A percentile compares a stretch with the other conserved stretches of the same genome.
These are phyloP conservation scores for Irena cyanogastra DNA, from an alignment of 2,113 vertebrate genomes.

Conservation along the genomic window DNA sequence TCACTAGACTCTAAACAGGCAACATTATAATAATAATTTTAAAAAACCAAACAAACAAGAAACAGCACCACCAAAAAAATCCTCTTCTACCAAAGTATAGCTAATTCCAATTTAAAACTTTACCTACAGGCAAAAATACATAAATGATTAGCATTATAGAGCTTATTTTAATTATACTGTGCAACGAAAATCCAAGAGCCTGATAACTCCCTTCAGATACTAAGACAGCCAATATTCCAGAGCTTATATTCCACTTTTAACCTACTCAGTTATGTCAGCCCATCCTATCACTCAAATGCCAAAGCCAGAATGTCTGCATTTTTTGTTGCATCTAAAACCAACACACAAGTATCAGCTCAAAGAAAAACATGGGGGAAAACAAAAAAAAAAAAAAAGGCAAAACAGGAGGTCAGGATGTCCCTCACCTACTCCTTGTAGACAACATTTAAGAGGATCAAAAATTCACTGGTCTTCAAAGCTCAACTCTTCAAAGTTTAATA, in stretches of 20 bases:
- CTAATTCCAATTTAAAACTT: constrained; percentile 63
- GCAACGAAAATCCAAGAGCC: constrained; percentile 49
- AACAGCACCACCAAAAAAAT: not conserved
- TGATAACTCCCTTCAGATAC: constrained; percentile 31
- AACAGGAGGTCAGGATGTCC: not conserved
- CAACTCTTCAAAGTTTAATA: not conserved
- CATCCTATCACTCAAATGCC: not conserved
- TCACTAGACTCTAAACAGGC: constrained; percentile 28
- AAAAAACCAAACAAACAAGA: not conserved
- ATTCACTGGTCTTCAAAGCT: not conserved
- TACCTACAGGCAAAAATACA: constrained; percentile 64
- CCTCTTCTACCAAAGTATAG: constrained; percentile 15
- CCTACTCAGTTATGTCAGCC: not conserved
- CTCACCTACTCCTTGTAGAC: not conserved
- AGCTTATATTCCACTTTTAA: not conserved
- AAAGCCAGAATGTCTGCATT: not conserved
- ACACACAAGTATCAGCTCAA: not conserved
- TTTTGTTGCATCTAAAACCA: not conserved
- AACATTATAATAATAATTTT: not conserved
- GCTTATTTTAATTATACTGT: constrained; percentile 69
- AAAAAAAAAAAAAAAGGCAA: too few relatives aligned
- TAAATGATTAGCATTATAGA: constrained; percentile 58
- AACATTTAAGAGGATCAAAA: not conserved
- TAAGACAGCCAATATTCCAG: constrained; percentile 5
- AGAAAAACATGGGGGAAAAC: not conserved